Evolutionary conservation across 2,888 invertebrate genomes (phyloP), one percentile per base, ranked within the genome.

Genomic region (Drosophila longiperda): DNA sequence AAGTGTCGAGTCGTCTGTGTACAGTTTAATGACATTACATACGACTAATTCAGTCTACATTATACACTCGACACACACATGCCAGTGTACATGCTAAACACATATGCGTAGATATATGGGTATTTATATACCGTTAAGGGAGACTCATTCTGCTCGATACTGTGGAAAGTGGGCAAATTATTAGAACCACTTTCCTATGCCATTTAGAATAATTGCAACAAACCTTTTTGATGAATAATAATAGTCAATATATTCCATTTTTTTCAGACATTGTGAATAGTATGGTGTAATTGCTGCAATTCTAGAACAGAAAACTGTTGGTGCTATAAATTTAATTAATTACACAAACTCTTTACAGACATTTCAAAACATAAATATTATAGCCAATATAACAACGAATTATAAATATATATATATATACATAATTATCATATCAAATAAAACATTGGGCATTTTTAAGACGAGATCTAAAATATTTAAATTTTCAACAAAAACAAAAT

Each of bases 1-100:
- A 33, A 40, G 38, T 54, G 23, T 54, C n/a, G 54, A 45, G 20
- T 20, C 23, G 23, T 45, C 23, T 45, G 45, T 45, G 15, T 45
- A 49, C 57, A 58, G 9, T 58, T 71, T 48, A 40, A 62, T 58
- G 73, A 72, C 57, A 38, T 52, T 62, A 38, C 52, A 62, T 36
- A 34, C 52, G 57, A 71, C 62, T 71, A 62, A 53, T 45, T 45
- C 45, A 45, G 45, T 45, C 45, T 23, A 45, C 15, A 45, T 45
- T 45, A 20, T 32, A 52, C 29, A 32, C 12, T 23, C 17, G 38
- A 33, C 42, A 38, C 15, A 42, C 34, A 55, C 7, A 26, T 45
- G 52, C 17, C 29, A 45, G 45, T 36, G 6, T 29, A 52, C 17
- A 42, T 17, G 15, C 29, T 29, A 23, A 45, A 23, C 23, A 45